phyloP scores from a whole-genome alignment of 2,797 vertebrate species.

The Echeneis naucrates region DNA sequence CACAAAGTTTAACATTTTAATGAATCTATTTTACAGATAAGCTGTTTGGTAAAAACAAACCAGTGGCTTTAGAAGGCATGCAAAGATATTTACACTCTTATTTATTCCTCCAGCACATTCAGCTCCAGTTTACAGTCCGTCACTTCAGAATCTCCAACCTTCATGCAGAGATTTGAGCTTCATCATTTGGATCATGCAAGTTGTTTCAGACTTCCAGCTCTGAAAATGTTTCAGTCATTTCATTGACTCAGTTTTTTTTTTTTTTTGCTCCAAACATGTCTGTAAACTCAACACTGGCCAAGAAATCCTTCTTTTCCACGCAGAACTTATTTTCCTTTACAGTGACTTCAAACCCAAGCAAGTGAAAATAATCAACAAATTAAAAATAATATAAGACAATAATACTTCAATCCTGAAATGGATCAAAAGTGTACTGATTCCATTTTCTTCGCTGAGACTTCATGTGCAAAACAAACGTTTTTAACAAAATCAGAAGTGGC shows the following conservation, averaged over 20 bases:
- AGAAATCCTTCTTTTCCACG: neutral
- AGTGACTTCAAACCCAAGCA: constrained; percentile 25
- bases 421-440: neutral
- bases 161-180: neutral
- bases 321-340: constrained; percentile 26
- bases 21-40: constrained; percentile 55
- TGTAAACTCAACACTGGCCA: constrained; percentile 20
- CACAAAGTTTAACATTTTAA: constrained; percentile 62
- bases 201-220: neutral
- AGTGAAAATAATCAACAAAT: neutral
- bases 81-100: constrained; percentile 29
- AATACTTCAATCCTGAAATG: neutral
- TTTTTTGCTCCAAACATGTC: constrained; percentile 7
- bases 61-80: constrained; percentile 45
- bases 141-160: neutral
- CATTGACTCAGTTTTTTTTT: neutral
- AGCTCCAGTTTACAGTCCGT: constrained; percentile 16
- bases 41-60: constrained; percentile 31
- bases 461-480: neutral
- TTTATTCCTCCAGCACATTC: neutral
- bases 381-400: constrained; percentile 31
- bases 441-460: neutral
- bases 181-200: neutral
- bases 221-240: neutral
- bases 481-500: neutral